Evolutionary conservation across 2,797 vertebrate genomes (phyloP).

Genomic region (Gymnothorax reevesii): DNA sequence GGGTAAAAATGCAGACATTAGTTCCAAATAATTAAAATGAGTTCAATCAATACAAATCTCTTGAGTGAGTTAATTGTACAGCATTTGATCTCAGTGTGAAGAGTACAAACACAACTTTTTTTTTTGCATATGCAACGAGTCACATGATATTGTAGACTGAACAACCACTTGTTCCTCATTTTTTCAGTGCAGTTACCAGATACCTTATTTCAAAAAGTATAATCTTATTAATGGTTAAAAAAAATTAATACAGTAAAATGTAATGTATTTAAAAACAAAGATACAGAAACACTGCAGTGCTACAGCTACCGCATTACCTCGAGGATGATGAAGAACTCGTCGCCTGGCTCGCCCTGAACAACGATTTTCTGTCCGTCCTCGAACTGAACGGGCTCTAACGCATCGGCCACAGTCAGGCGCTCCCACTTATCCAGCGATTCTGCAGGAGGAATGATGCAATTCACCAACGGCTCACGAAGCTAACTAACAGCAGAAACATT

Average conservation of each 20-base stretch:
- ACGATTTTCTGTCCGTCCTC: constrained; percentile 98
- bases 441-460: constrained; percentile 48
- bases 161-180: no score
- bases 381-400: constrained; percentile 94
- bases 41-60: no score
- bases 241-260: not conserved
- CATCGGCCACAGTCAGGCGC: constrained; percentile 94
- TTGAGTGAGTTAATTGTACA: no score
- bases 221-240: not conserved
- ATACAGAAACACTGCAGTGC: not conserved
- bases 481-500: not conserved
- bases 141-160: no score
- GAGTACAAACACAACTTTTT: no score
- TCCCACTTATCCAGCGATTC: constrained; percentile 99
- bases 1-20: no score
- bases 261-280: not conserved
- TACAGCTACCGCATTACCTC: not conserved
- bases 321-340: constrained; percentile 97
- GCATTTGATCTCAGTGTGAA: no score
- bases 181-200: no score
- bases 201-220: no score
- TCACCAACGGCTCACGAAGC: not conserved
- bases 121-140: no score
- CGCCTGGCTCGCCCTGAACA: constrained; percentile 95
- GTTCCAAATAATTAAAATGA: no score